Base-by-base conservation (phyloP, 2,888 invertebrate species). In the Dasypolia templi region DNA sequence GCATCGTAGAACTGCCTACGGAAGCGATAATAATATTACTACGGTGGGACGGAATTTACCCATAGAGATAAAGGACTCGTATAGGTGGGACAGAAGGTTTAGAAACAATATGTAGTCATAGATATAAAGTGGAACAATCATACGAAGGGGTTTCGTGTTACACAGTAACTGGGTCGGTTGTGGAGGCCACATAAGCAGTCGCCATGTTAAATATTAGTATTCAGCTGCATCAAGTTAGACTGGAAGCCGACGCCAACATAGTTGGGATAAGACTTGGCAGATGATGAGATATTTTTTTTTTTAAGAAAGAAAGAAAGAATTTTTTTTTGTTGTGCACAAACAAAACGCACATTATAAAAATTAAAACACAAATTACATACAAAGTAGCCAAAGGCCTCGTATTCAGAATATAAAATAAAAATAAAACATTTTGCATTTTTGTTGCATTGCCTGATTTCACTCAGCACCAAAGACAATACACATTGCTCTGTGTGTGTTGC, bases 11-110 rank as follows among this genome's bases (percentile, higher is more conserved):
- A 77, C 82, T 67, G 82, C 63, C 80, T 75, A 77, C 79, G 79
- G 76, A 84, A 78, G 73, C 76, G 79, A 82, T 87, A 82, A 87
- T 84, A 67, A 80, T 82, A 82, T 86, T 79, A 77, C 76, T 77
- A 75, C 51, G 77, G 68, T 26, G 56, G 75, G 71, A 62, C 66
- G 72, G 76, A 75, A 85, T 83, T 86, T 59, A 68, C 63, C 53
- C 63, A 56, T 72, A 61, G 55, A 85, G 67, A 79, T 68, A 67
- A 35, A 62, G n/a, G 55, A 32, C 19, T n/a, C 4, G 3, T 29
- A 61, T 12, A n/a, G 6, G 9, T n/a, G 0, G 0, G 0, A n/a
- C 51, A 83, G 81, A 74, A 81, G 68, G 51, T 26, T 44, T n/a
- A 32, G 6, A n/a, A 3, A 42, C 17, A 56, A 6, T 29, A 22